Evolutionary conservation across 2,113 vertebrate genomes (phyloP).

Genomic region (Meles meles): DNA sequence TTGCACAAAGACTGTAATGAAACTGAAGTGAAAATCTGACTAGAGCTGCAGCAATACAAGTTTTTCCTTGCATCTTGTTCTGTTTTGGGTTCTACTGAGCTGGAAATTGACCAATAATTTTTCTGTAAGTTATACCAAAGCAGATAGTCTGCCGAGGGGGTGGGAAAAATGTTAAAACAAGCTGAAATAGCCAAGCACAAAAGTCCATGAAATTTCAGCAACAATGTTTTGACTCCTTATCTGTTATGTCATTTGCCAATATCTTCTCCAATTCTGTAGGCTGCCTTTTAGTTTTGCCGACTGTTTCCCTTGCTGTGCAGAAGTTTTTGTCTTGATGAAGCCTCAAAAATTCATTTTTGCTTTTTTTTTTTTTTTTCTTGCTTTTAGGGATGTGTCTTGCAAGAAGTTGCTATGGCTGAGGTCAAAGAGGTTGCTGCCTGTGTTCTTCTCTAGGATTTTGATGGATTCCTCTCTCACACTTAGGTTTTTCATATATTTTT

Average conservation of each 20-base stretch:
- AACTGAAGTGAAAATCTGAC: background rate
- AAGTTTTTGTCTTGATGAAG: too few species aligned
- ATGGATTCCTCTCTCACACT: too few species aligned
- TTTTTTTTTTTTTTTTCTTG: too few species aligned
- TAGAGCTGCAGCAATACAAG: background rate
- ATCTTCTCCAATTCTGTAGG: too few species aligned
- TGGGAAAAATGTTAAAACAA: background rate
- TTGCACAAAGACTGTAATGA: background rate
- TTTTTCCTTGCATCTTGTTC: background rate
- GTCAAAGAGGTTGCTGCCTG: too few species aligned
- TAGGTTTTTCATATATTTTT: too few species aligned
- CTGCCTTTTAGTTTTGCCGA: too few species aligned
- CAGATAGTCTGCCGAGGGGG: background rate
- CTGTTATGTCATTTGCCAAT: background rate
- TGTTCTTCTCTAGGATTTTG: too few species aligned
- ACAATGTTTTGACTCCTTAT: background rate
- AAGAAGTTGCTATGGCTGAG: too few species aligned
- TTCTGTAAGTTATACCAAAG: background rate
- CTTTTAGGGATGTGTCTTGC: too few species aligned
- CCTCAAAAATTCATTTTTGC: too few species aligned
- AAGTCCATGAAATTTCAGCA: background rate
- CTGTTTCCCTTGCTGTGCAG: too few species aligned
- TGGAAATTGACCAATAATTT: background rate
- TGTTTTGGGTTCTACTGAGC: background rate
- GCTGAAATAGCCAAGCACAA: background rate